phyloP scores from a whole-genome alignment of 2,888 invertebrate genomes.

The Papilio elwesi region DNA sequence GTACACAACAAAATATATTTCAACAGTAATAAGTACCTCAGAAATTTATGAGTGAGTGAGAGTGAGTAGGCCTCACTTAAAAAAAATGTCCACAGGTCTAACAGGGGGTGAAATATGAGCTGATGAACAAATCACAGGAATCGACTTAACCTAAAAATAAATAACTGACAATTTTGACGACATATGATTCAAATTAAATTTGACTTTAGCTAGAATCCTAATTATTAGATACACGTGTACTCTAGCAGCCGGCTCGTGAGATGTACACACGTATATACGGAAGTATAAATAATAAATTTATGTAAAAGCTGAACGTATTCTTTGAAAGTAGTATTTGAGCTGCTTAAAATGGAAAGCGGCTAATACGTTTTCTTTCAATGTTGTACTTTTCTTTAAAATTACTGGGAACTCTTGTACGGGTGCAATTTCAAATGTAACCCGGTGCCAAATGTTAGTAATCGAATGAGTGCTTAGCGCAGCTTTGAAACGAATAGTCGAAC shows the following conservation, averaged over 20 bases:
- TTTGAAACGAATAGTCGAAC: constrained; percentile 14
- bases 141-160: too few species aligned
- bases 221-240: too few species aligned
- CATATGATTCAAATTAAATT: too few species aligned
- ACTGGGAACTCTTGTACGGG: constrained; percentile 27
- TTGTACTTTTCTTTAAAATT: constrained; percentile 31
- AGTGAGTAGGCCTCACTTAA: neutral
- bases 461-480: constrained; percentile 32
- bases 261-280: too few species aligned
- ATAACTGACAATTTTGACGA: too few species aligned
- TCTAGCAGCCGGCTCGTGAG: too few species aligned
- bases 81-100: neutral
- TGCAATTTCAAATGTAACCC: constrained; percentile 33
- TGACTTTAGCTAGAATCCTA: too few species aligned
- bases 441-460: constrained; percentile 32
- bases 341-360: constrained; percentile 20
- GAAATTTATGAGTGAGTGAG: neutral
- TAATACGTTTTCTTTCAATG: constrained; percentile 27
- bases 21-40: neutral
- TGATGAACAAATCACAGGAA: too few species aligned
- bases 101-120: too few species aligned
- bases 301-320: neutral
- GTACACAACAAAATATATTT: neutral
- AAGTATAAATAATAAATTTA: neutral
- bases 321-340: constrained; percentile 5